Evolutionary conservation across 2,888 invertebrate genomes (phyloP), one percentile per base, ranked within the genome.

Genomic region (Netelia virgata): DNA sequence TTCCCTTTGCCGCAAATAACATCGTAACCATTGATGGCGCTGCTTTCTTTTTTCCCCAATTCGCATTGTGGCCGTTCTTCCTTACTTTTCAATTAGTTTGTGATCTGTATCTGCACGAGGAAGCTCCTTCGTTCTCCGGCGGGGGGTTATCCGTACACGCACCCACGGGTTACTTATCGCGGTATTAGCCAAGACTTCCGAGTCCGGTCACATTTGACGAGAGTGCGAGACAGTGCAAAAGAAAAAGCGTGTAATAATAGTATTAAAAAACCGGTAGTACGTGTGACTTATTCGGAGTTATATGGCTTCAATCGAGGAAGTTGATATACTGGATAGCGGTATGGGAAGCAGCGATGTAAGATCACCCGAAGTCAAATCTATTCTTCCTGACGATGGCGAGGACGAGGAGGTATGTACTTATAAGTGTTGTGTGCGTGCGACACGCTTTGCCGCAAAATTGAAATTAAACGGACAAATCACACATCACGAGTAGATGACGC

Each of bases 341-440:
- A 92, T 93, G 92, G 92, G 90, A 69, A 92, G 91, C 88, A 92
- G 91, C 88, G 92, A 92, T 84, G 90, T 89, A 50, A 89, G 90
- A 69, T 92, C 93, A 47, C 92, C 93, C 57, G 93, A 93, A 87
- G 88, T 91, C n/a, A 92, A 92, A 88, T 89, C 91, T 43, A 86
- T 92, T 84, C 88, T 92, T 79, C 91, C 90, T n/a, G 92, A 92
- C 23, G 92, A 91, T 55, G 90, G 90, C 5, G 92, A 92, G 72
- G 88, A 90, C 57, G 93, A 93, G 41, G 93, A 93, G 88, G 92
- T 91, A 87, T 73, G 77, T 76, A 16, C 53, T n/a, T 9, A 1
- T 55, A 0, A 36, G 20, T 64, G 1, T 14, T 8, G 61, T 1
- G n/a, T 18, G n/a, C 18, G 9, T 18, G 10, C n/a, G 6, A 3